Base-by-base conservation (phyloP, 2,113 vertebrate genomes). In the Gymnorhina tibicen region DNA sequence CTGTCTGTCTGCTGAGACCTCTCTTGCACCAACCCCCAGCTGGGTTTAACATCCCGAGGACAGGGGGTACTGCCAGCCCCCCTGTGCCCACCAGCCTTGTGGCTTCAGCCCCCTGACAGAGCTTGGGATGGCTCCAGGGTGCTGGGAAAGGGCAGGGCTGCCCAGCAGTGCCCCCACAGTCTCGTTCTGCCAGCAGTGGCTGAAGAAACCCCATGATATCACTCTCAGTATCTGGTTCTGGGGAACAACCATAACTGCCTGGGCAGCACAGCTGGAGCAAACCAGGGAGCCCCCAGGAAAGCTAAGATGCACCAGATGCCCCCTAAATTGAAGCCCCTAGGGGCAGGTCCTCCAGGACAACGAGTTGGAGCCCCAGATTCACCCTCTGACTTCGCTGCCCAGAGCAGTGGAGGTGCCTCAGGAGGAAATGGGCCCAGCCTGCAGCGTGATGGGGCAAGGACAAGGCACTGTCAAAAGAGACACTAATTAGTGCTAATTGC, bases 401-500 rank as follows among this genome's bases (percentile, higher is more conserved):
- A 59, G 59, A 13, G 3, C 2, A 1, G 28, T 16, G 46, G 58
- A 92, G 41, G 12, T 81, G 46, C 47, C 77, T 33, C 41, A 4
- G 74, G 49, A 50, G 37, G 56, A 52, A 79, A 41, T 1, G 35
- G 37, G 28, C 42, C 50, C 68, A 85, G 64, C 44, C 82, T 7
- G 3, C 42, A 63, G 77, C 1, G 0, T 14, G 52, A 20, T 9
- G 30, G 37, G 67, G 59, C 52, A 55, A 70, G 76, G 50, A 52
- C n/a, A 41, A 76, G 69, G 82, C 78, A 58, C 66, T 95, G 92
- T 87, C 92, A 85, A 73, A 80, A 91, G 66, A 95, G 87, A 89
- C 69, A 79, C 55, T 93, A 80, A 95, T 95, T 88, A 80, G 35
- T 86, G 63, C 59, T 94, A 95, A 88, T 92, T 96, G 95, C 91